phyloP scores from a whole-genome alignment of 2,113 vertebrate species.

The Cervus canadensis region DNA sequence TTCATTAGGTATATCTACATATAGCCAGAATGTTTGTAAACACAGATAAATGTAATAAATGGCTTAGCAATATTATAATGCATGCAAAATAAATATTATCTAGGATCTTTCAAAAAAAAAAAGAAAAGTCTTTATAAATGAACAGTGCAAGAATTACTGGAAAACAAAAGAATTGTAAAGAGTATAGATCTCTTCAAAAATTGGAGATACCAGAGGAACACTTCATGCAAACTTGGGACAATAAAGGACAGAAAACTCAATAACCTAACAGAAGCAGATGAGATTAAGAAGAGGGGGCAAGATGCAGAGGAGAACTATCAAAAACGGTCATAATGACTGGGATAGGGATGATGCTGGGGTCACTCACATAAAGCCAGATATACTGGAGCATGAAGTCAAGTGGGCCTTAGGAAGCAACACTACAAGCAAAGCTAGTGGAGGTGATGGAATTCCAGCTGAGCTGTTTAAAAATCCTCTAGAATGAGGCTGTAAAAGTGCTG shows the following conservation, averaged over 20 bases:
- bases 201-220: not conserved
- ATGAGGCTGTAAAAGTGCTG: not conserved
- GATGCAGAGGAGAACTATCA: not conserved
- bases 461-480: not conserved
- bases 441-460: not conserved
- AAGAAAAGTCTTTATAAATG: not conserved
- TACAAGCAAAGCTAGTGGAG: not conserved
- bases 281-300: not conserved
- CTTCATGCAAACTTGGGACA: not conserved
- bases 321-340: not conserved
- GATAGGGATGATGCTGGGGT: not conserved
- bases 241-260: not conserved
- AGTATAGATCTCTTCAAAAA: not conserved
- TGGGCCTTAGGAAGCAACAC: not conserved
- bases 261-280: not conserved
- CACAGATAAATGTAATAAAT: too few species aligned
- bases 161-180: not conserved
- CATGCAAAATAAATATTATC: too few species aligned
- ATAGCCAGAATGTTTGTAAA: too few species aligned
- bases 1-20: too few species aligned
- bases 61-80: too few species aligned
- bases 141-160: not conserved
- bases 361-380: not conserved
- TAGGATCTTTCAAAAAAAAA: too few species aligned
- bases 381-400: not conserved